Evolutionary conservation across 1,140 invertebrate genomes (phyloP), one percentile per base, ranked within the genome.

Genomic region (Triops longicaudatus): DNA sequence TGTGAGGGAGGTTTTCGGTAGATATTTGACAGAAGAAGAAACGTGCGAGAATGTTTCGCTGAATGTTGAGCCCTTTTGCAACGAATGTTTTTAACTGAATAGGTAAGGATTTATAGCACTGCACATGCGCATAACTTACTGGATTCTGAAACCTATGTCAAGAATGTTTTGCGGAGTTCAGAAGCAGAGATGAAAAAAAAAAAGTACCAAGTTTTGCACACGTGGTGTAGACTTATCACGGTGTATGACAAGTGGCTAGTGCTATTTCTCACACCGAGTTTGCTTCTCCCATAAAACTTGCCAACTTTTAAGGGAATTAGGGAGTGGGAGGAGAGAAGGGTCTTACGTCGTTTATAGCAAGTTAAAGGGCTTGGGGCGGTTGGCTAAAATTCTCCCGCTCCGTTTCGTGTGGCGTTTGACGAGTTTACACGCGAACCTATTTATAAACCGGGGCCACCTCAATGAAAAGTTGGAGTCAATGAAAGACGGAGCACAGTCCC

Each of bases 401-500:
- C 31, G 14, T 63, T 3, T 63, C 50, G 6, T 63, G 50, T 63
- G 50, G 50, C 50, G 50, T 63, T 63, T 63, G 22, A 37, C 31
- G 17, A 63, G 50, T 63, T 63, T 63, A 63, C 50, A 63, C 50
- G 22, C 22, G 50, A n/a, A 63, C 10, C 50, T 63, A 63, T 63
- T 63, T 63, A 63, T 63, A 63, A 63, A 37, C 50, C 14, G 3
- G 50, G 50, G 50, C 50, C 50, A 63, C 50, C 50, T 63, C 50
- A 63, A 63, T 63, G 50, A 63, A 63, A 63, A 63, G 50, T 63
- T 63, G n/a, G 22, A 63, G 50, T 63, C 50, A 63, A 63, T 63
- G 50, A 63, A 63, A 63, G 50, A 63, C 50, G 50, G 50, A 63
- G 50, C 50, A 63, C 50, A 63, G 50, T 63, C 50, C 50, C 50